Percentiles rank a stretch among this genome's conserved stretches.
These are phyloP conservation scores for Ochotona curzoniae DNA, from an alignment of 2,113 vertebrate species.

Conservation along the genomic window DNA sequence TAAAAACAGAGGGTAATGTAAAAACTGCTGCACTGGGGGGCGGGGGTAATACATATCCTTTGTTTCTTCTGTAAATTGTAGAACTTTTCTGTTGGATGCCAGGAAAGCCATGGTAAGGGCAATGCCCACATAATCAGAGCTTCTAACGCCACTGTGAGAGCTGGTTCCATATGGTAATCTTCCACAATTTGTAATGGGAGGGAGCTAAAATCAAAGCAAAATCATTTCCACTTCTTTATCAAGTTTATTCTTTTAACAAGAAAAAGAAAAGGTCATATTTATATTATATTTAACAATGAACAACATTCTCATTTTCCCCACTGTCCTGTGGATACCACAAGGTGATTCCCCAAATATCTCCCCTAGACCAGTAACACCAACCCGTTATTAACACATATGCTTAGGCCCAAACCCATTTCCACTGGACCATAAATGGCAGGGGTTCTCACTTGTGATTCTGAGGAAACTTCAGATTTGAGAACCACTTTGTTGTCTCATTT, in stretches of 20 bases:
- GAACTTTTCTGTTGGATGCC: constrained; percentile 27
- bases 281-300: background rate
- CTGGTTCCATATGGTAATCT: constrained; percentile 63
- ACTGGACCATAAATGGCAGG: too few relatives aligned
- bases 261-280: constrained; percentile 34
- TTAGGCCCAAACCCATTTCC: accelerated
- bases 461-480: background rate
- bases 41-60: constrained; percentile 64
- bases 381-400: background rate
- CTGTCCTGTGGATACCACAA: background rate
- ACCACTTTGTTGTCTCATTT: accelerated
- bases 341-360: background rate
- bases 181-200: background rate
- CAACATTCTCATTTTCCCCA: background rate
- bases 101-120: constrained; percentile 49
- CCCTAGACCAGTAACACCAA: background rate
- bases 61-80: constrained; percentile 38
- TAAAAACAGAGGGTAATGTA: constrained; percentile 67
- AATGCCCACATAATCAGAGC: constrained; percentile 61
- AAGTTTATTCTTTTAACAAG: background rate
- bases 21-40: constrained; percentile 47
- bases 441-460: background rate
- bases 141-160: constrained; percentile 58
- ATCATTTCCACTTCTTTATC: constrained; percentile 41
- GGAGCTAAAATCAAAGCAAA: constrained; percentile 9